A percentile compares a stretch with the other conserved stretches of the same genome.
Conservation (phyloP, 2,113 vertebrate genomes). For the Vulpes lagopus region DNA sequence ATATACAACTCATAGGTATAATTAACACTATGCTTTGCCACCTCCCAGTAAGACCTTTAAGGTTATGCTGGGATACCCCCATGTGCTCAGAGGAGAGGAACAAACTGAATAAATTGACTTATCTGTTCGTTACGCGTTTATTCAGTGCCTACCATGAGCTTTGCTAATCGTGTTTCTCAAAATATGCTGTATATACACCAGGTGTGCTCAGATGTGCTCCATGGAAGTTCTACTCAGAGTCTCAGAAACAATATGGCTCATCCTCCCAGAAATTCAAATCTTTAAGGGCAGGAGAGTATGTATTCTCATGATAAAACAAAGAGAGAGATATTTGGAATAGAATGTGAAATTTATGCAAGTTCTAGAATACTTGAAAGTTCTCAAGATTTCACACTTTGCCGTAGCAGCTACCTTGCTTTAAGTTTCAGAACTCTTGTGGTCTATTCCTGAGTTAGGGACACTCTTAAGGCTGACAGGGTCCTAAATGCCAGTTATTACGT, state of each 20-base stretch:
- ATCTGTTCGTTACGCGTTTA: not conserved
- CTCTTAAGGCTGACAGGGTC: not conserved
- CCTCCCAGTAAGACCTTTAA: not conserved
- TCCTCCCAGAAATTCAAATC: not conserved
- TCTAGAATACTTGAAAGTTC: not conserved
- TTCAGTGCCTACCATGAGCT: not conserved
- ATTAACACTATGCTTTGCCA: not conserved
- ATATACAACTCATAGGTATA: not conserved
- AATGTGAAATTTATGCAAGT: not conserved
- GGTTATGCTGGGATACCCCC: not conserved
- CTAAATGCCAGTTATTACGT: not conserved
- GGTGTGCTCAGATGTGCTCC: not conserved
- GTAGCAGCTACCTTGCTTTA: not conserved
- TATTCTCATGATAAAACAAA: not conserved
- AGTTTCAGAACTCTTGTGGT: not conserved
- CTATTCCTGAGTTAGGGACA: not conserved
- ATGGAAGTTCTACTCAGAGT: not conserved
- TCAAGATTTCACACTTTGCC: not conserved
- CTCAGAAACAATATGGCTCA: slow-evolving; percentile 8
- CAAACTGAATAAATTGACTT: not conserved
- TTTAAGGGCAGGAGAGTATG: not conserved
- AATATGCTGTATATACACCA: not conserved
- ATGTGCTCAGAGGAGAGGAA: not conserved
- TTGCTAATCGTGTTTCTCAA: not conserved
- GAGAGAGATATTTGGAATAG: not conserved